These are phyloP conservation scores for Trichonephila clavipes DNA, from an alignment of 1,140 invertebrate genomes.

Conservation along the genomic window DNA sequence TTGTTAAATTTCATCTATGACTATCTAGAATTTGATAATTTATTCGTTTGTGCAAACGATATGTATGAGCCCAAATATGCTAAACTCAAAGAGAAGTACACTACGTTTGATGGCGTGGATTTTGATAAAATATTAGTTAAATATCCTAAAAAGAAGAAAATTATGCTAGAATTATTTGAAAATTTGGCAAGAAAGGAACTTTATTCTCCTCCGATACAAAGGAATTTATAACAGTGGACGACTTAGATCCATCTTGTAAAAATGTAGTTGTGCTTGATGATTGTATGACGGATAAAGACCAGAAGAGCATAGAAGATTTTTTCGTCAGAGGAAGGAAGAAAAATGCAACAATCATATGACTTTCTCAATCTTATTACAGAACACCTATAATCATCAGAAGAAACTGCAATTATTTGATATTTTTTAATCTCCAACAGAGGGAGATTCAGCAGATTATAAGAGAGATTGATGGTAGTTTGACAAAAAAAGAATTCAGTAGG, in stretches of 20 bases:
- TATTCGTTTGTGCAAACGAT: too few species aligned
- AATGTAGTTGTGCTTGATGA: background rate
- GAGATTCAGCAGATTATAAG: slow-evolving; percentile 44
- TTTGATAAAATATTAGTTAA: too few species aligned
- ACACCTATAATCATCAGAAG: background rate
- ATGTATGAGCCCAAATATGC: too few species aligned
- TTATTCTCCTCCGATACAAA: too few species aligned
- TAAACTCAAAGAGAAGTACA: too few species aligned
- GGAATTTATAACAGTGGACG: too few species aligned
- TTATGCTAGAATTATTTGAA: too few species aligned
- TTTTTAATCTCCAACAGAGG: background rate
- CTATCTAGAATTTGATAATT: too few species aligned
- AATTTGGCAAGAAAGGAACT: too few species aligned
- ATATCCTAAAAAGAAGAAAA: too few species aligned
- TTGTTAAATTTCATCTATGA: too few species aligned
- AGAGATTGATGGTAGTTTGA: slow-evolving; percentile 4
- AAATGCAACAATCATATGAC: slow-evolving; percentile 42
- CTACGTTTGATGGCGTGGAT: too few species aligned
- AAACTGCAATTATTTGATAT: slow-evolving; percentile 37
- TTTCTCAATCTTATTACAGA: slow-evolving; percentile 52
- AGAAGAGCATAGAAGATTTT: slow-evolving; percentile 20
- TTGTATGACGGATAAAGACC: slow-evolving; percentile 9
- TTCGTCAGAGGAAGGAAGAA: slow-evolving; percentile 37
- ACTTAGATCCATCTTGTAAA: slow-evolving; percentile 31
- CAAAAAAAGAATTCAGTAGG: background rate